Evolutionary conservation across 2,797 vertebrate genomes (phyloP).

Genomic region (Chiloscyllium punctatum): DNA sequence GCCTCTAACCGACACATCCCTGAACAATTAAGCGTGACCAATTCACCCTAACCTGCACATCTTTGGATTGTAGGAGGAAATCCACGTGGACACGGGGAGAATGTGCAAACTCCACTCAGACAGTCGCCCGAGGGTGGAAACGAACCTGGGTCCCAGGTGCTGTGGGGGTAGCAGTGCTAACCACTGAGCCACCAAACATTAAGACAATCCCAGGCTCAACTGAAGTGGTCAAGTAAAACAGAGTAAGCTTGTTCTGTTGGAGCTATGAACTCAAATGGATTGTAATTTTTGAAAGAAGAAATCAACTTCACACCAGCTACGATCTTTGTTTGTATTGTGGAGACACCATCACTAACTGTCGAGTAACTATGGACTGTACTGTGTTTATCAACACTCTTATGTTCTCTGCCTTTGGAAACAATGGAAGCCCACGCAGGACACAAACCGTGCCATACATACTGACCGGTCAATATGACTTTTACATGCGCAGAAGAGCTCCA

Average conservation of each 20-base stretch:
- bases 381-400: not conserved
- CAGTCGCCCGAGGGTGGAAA: no score
- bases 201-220: not conserved
- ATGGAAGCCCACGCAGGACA: not conserved
- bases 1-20: no score
- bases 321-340: not conserved
- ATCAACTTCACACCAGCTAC: not conserved
- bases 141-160: no score
- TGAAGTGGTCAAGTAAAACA: not conserved
- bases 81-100: no score
- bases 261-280: not conserved
- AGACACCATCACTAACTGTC: not conserved
- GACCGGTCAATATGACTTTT: constrained; percentile 28
- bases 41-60: no score
- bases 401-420: not conserved
- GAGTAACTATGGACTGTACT: constrained; percentile 8
- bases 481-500: not conserved
- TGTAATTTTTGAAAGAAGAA: not conserved
- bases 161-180: no score
- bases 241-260: not conserved
- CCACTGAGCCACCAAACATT: no score
- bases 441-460: not conserved
- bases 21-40: no score
- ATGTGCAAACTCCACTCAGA: no score
- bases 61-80: no score